Base-by-base conservation (phyloP, 2,797 vertebrate species). In the Salmo trutta region DNA sequence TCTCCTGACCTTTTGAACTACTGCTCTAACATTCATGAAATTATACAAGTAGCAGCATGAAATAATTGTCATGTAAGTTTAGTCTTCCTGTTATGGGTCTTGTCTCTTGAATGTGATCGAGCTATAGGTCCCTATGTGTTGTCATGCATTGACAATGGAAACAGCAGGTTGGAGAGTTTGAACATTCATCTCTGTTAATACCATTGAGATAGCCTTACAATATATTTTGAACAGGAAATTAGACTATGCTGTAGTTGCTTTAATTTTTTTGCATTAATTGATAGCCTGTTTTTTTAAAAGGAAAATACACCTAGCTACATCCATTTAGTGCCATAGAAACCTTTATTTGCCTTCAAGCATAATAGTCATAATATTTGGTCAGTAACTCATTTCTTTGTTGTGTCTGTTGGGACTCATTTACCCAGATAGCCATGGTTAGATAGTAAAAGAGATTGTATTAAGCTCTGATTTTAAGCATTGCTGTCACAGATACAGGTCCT, bases 321-420 rank as follows among this genome's bases (percentile, higher is more conserved):
- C 92, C 90, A 92, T 92, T 92, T 92, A 93, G 93, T 93, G 92
- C 93, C 92, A 93, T 93, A 92, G 90, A 93, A 92, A 92, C 91
- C 92, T 92, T 92, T 90, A 91, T 92, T 93, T 93, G 92, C 91
- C 92, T 94, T 94, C 91, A 93, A 90, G 92, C 87, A 88, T 88
- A 74, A 89, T 16, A 27, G 83, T 90, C 90, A 91, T 87, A 89
- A 83, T 87, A 86, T 83, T 74, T 54, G 89, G 88, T 90, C 86
- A 86, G 86, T 90, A 89, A 89, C 85, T 80, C 81, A 85, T 82
- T 82, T 89, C 85, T 82, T 74, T 41, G 88, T 87, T 90, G 86
- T 86, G 86, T 89, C 82, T 89, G 88, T 91, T 88, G 62, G 75
- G 85, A 85, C 41, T 33, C 31, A 67, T 67, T 68, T 68, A 31